Evolutionary conservation across 1,140 invertebrate species (phyloP), one percentile per base, ranked within the genome.

Genomic region (Arctopsyche grandis): DNA sequence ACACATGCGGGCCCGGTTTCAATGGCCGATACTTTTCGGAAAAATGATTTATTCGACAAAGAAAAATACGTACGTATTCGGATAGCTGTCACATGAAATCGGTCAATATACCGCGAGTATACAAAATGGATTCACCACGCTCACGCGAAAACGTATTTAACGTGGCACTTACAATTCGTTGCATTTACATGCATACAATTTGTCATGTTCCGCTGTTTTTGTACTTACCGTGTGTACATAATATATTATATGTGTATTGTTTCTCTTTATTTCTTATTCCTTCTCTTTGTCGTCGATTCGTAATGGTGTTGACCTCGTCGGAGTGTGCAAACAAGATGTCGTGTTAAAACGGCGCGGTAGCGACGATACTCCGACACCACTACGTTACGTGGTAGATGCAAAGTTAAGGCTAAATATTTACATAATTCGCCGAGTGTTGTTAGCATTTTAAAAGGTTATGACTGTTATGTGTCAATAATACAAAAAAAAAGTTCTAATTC

Each of bases 71-170:
- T 16, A 60, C n/a, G 56, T 66, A 52, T 52, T 3, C 21, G 63
- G 63, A 66, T 26, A 66, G 63, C 21, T 22, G 63, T 66, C 63
- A 29, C 24, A 21, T 66, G 63, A 26, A 66, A 66, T 66, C 63
- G 63, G 24, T 29, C 63, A 29, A 66, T 29, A 29, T 22, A 22
- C n/a, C 48, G 48, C 16, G 48, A 12, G 16, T 60, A 60, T 60
- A 24, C n/a, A 22, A 21, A 60, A 9, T 19, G 21, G 9, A 26
- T 26, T 66, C 22, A 24, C 63, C 24, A 66, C 24, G 21, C 63
- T 26, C 63, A 66, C 9, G 24, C 58, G 21, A 60, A 10, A 60
- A 9, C 9, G 9, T 22, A 66, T 26, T 66, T 66, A 60, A 60
- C 58, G 58, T 22, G 58, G 19, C 16, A 24, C 9, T 66, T 26